Evolutionary conservation across 2,888 invertebrate genomes (phyloP).

Genomic region (Clivina fossor): DNA sequence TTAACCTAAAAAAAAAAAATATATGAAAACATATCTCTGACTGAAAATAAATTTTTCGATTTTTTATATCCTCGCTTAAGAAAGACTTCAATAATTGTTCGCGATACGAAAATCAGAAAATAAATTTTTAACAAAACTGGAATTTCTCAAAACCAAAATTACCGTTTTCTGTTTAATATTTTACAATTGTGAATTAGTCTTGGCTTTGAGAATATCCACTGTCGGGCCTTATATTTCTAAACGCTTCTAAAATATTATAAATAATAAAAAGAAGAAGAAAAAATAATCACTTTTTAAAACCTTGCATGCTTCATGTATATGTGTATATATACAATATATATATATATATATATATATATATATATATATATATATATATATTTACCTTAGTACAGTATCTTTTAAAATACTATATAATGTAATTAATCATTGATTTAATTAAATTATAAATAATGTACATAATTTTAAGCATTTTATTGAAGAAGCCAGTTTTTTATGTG

Average conservation of each 20-base stretch:
- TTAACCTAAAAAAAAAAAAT: not conserved
- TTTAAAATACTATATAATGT: not conserved
- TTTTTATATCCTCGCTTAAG: conserved; percentile 10
- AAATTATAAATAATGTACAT: conserved; percentile 17
- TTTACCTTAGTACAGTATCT: not conserved
- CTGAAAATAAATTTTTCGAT: conserved; percentile 9
- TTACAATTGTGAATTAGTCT: not conserved
- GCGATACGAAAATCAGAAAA: conserved; percentile 4
- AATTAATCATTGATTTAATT: conserved; percentile 5
- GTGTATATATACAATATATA: conserved; percentile 20
- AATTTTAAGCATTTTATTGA: conserved; percentile 15
- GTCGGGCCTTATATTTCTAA: conserved; percentile 15
- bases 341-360: conserved; percentile 14
- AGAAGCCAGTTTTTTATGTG: conserved; percentile 10
- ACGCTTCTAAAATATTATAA: conserved; percentile 1
- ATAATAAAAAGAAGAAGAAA: no score
- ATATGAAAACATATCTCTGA: conserved; percentile 14
- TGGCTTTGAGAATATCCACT: conserved; percentile 9
- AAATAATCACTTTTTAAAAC: not conserved
- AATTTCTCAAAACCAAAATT: not conserved
- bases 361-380: not conserved
- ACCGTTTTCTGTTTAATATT: not conserved
- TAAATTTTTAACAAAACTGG: not conserved
- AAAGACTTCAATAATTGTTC: conserved; percentile 6
- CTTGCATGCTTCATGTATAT: conserved; percentile 21